Conservation (phyloP, 2,888 invertebrate genomes). For the Heteromyza rotundicornis region DNA sequence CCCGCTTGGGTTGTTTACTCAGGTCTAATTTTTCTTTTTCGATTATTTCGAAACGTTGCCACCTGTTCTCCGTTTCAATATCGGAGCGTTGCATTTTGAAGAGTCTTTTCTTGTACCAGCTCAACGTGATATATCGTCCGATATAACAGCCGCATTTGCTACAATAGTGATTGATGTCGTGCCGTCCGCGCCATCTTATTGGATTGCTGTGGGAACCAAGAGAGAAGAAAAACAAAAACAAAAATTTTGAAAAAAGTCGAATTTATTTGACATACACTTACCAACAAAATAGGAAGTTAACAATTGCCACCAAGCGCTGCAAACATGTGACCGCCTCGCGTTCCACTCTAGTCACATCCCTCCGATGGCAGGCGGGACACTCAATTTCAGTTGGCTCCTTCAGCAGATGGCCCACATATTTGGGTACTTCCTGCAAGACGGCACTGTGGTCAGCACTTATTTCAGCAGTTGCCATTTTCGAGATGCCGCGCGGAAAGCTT, state of each 20-base stretch:
- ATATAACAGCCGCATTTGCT: constrained; percentile 56
- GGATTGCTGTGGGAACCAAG: too few species aligned
- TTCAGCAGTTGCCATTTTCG: too few species aligned
- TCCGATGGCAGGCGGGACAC: constrained; percentile 49
- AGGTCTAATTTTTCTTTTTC: constrained; percentile 49
- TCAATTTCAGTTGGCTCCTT: constrained; percentile 43
- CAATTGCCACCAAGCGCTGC: constrained; percentile 41
- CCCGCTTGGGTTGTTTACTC: constrained; percentile 43
- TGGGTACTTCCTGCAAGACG: constrained; percentile 42
- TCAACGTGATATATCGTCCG: constrained; percentile 53
- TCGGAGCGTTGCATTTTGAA: constrained; percentile 51
- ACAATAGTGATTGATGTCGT: constrained; percentile 58
- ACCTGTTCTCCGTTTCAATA: constrained; percentile 44
- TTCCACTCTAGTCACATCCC: constrained; percentile 39
- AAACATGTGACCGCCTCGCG: constrained; percentile 43
- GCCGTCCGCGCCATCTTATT: constrained; percentile 51
- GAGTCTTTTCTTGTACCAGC: constrained; percentile 54
- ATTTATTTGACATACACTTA: constrained; percentile 25
- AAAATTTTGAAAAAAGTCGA: background rate
- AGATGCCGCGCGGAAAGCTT: background rate
- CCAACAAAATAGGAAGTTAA: constrained; percentile 54
- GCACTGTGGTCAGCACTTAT: constrained; percentile 37
- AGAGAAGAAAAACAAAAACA: background rate
- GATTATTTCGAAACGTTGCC: constrained; percentile 47
- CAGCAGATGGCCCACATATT: constrained; percentile 47